Conservation (phyloP, 2,888 invertebrate genomes). For the Gonocerus acuteangulatus region DNA sequence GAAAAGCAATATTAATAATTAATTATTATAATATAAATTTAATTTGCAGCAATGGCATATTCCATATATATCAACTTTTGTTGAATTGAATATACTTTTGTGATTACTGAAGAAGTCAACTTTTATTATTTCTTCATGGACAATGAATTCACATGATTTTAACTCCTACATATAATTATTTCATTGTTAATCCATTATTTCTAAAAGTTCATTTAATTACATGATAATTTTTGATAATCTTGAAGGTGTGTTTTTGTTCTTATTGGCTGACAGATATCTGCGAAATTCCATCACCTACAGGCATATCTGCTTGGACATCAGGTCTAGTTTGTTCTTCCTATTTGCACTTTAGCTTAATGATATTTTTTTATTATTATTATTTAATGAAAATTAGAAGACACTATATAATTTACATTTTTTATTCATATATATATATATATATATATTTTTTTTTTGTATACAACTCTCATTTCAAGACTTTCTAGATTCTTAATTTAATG, state of each 20-base stretch:
- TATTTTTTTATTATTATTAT: conserved; percentile 4
- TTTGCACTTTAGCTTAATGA: conserved; percentile 20
- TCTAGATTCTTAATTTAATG: too few relatives aligned
- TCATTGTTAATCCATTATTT: not conserved
- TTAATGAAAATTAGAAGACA: not conserved
- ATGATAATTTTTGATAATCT: conserved; percentile 17
- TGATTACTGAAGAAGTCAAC: too few relatives aligned
- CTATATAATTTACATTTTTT: conserved; percentile 4
- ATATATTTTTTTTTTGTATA: not conserved
- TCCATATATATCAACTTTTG: too few relatives aligned
- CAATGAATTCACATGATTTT: too few relatives aligned
- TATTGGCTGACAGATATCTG: conserved; percentile 35
- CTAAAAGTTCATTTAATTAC: conserved; percentile 19
- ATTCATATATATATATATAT: not conserved
- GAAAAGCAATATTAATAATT: too few relatives aligned
- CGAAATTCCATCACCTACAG: conserved; percentile 35
- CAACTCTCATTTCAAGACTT: too few relatives aligned
- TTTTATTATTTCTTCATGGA: too few relatives aligned
- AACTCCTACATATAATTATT: not conserved
- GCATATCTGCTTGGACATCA: conserved; percentile 38
- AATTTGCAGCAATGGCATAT: too few relatives aligned
- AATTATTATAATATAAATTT: too few relatives aligned
- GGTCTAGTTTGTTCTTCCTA: conserved; percentile 30
- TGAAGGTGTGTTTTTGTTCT: conserved; percentile 32
- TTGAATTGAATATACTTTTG: too few relatives aligned